phyloP scores from a whole-genome alignment of 1,140 invertebrate genomes.

The Hesperophylax magnus region DNA sequence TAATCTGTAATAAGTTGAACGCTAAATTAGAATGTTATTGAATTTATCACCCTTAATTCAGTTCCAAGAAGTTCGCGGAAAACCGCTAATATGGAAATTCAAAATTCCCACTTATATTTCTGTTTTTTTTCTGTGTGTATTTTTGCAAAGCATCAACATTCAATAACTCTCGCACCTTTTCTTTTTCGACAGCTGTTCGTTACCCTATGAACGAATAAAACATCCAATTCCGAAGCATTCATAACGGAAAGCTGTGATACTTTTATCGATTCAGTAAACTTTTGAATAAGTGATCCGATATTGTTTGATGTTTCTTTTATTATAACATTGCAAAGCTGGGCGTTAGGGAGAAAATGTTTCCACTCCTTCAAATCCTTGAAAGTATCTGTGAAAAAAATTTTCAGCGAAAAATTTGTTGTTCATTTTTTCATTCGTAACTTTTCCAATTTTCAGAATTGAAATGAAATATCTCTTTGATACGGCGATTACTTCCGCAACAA shows the following conservation, averaged over 20 bases:
- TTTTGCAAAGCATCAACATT: background rate
- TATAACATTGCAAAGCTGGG: conserved; percentile 1
- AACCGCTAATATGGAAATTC: too few species aligned
- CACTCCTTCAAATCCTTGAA: background rate
- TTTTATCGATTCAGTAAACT: conserved; percentile 10
- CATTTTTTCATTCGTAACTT: too few species aligned
- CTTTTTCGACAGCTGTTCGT: conserved; percentile 5
- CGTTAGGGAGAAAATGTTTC: background rate
- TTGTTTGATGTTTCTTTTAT: conserved; percentile 29
- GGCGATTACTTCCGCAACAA: too few species aligned
- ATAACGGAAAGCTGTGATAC: background rate
- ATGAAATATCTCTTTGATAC: too few species aligned
- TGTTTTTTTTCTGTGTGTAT: background rate
- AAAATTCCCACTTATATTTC: too few species aligned
- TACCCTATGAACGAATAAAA: background rate
- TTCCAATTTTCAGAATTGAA: too few species aligned
- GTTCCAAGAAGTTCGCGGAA: too few species aligned
- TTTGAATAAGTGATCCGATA: conserved; percentile 1
- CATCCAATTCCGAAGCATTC: background rate
- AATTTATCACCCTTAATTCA: too few species aligned
- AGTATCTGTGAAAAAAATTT: too few species aligned
- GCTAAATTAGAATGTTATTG: too few species aligned
- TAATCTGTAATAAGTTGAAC: too few species aligned
- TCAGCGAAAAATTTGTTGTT: too few species aligned
- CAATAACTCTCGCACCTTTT: background rate